Base-by-base conservation (phyloP, 2,113 vertebrate species). In the Phycodurus eques region DNA sequence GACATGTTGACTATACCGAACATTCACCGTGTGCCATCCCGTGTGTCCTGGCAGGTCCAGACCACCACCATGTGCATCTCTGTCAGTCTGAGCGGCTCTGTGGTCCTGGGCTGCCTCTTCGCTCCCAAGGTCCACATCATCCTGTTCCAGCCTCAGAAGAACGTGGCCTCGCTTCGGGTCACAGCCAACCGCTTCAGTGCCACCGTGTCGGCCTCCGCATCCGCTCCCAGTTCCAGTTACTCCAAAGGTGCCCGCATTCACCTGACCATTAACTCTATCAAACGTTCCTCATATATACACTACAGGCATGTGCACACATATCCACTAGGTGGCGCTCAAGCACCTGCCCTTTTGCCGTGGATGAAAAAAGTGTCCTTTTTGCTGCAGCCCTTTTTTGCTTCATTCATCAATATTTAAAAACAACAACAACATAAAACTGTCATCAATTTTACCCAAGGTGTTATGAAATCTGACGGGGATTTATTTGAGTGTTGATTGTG, bases 41-140 rank as follows among this genome's bases (percentile, higher is more conserved):
- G 13, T 71, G 5, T 68, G 8, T n/a, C 61, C 67, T 63, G 63
- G 3, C 92, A 99, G 98, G 98, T 99, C 46, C 98, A 99, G 92
- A 99, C 98, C 71, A 99, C 98, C 72, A 99, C 98, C 77, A 96
- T 99, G 95, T 99, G 98, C 13, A 94, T 99, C 90, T 99, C 98
- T 0, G 97, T 99, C 81, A 98, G 96, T 79, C 94, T 99, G 86
- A 99, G 97, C 0, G 97, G 98, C 61, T 98, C 97, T 0, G 98
- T 99, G 85, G 98, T 99, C 66, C 94, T 99, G 0, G 98, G 98
- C 79, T 98, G 96, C 86, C 94, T 98, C 85, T 98, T 98, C 22
- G 94, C 97, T 0, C 98, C 98, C 66, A 99, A 99, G 85, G 86
- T 96, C 65, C 98, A 99, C 92, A 96, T 99, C 90, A 99, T 99